Conservation (phyloP, 2,113 vertebrate genomes). For the Petrocephalus microphthalmus region DNA sequence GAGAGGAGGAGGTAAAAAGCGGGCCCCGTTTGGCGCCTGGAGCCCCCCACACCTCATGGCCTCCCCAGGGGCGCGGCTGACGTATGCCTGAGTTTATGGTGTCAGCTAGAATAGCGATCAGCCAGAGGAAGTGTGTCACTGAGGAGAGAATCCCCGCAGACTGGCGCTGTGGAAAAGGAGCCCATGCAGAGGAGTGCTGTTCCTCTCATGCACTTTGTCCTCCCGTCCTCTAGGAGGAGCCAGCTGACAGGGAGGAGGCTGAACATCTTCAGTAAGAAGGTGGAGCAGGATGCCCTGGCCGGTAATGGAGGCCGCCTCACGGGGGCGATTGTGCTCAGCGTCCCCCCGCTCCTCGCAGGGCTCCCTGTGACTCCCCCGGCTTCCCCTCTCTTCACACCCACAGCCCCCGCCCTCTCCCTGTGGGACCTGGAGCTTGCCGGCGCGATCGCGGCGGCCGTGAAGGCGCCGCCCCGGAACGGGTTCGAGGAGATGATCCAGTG, state of each 20-base stretch:
- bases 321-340: background rate
- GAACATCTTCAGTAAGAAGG: conserved; percentile 69
- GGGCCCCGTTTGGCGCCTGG: background rate
- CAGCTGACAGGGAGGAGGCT: conserved; percentile 66
- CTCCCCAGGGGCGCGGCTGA: background rate
- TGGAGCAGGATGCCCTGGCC: conserved; percentile 35
- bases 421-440: conserved; percentile 86
- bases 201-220: background rate
- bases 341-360: too few species aligned
- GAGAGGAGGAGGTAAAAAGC: conserved; percentile 52
- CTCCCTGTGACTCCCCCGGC: background rate
- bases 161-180: background rate
- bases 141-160: background rate
- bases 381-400: background rate
- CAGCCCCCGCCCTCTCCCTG: conserved; percentile 63
- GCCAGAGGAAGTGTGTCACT: background rate
- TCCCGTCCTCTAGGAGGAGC: conserved; percentile 54
- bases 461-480: conserved; percentile 70
- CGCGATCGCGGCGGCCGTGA: conserved; percentile 52
- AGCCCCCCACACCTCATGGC: background rate
- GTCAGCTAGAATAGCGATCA: background rate
- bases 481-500: conserved; percentile 94
- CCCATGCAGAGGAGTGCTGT: background rate
- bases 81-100: background rate
- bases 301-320: conserved; percentile 36